Conservation (phyloP, 2,797 vertebrate species). For the Sus cebifrons region DNA sequence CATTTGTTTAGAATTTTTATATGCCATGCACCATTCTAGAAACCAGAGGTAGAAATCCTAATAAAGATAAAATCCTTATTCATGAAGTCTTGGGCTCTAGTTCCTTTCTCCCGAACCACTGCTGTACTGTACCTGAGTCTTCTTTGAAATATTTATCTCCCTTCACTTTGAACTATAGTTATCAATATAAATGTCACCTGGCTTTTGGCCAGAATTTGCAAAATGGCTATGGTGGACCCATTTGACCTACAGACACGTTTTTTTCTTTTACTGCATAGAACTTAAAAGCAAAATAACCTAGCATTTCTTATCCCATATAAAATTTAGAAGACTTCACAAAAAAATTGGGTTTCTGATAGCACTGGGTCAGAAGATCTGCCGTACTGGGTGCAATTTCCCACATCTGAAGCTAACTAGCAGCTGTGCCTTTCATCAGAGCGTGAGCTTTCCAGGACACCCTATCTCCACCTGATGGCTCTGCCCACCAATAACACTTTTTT, state of each 20-base stretch:
- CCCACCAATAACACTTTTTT: neutral
- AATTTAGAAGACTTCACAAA: neutral
- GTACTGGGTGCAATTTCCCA: neutral
- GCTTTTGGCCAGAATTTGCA: constrained; percentile 25
- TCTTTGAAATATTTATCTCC: neutral
- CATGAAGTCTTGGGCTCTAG: neutral
- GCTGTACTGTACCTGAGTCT: neutral
- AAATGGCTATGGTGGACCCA: neutral
- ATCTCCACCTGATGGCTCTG: neutral
- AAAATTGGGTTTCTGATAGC: neutral
- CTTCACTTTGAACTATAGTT: neutral
- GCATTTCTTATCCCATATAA: neutral
- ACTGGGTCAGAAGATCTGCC: neutral
- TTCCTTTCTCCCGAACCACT: neutral
- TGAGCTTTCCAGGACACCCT: neutral
- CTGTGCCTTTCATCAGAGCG: neutral
- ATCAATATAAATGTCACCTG: constrained; percentile 47
- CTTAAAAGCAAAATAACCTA: neutral
- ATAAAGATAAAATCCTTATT: neutral
- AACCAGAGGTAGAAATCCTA: neutral
- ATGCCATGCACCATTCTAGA: neutral
- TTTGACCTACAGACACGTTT: neutral
- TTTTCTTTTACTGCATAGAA: neutral
- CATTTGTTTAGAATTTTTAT: constrained; percentile 23
- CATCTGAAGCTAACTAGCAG: neutral